Evolutionary conservation across 2,797 vertebrate species (phyloP).

Genomic region (Aphelocoma californica): DNA sequence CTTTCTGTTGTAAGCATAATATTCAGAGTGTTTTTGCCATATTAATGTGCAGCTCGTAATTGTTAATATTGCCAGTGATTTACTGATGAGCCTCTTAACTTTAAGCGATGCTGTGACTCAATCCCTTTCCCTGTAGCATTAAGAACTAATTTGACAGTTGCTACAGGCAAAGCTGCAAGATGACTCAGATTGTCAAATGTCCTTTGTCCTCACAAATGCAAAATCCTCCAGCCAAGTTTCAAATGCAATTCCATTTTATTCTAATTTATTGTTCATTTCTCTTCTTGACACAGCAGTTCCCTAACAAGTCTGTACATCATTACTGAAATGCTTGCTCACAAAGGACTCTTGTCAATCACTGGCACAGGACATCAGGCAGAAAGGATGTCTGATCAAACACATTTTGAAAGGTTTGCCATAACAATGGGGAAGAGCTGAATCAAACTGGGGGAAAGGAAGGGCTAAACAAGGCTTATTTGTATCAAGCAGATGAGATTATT

Average conservation of each 20-base stretch:
- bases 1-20: constrained; percentile 27
- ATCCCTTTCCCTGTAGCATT: constrained; percentile 60
- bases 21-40: neutral
- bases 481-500: constrained; percentile 2
- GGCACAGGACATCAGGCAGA: constrained; percentile 1
- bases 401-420: constrained; percentile 22
- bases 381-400: neutral
- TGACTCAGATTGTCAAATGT: constrained; percentile 70
- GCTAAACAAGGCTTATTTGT: neutral
- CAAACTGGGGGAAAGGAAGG: neutral
- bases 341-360: constrained; percentile 19
- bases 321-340: constrained; percentile 4
- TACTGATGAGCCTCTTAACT: constrained; percentile 54
- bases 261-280: constrained; percentile 58
- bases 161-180: constrained; percentile 66
- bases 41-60: constrained; percentile 28
- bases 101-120: constrained; percentile 57
- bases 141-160: constrained; percentile 71
- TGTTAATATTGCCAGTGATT: constrained; percentile 61
- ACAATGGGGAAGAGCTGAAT: neutral
- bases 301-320: neutral
- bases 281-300: constrained; percentile 28
- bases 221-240: constrained; percentile 59
- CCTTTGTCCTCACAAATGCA: constrained; percentile 63
- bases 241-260: constrained; percentile 51